These are phyloP conservation scores for Sceloporus tristichus DNA, from an alignment of 2,113 vertebrate species.

Conservation along the genomic window DNA sequence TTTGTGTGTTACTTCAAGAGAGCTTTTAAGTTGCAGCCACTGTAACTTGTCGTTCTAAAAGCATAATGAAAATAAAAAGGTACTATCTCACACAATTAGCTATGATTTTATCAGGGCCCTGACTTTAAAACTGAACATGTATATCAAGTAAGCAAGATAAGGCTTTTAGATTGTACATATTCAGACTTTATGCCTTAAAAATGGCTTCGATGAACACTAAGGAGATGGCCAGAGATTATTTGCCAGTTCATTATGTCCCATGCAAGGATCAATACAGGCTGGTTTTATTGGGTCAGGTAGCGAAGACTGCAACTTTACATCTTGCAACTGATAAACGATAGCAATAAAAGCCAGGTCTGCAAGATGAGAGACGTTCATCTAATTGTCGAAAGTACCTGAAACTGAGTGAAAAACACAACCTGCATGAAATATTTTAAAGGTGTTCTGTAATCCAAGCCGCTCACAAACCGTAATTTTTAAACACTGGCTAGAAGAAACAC, in stretches of 20 bases:
- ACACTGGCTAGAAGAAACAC: background rate
- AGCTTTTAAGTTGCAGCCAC: conserved; percentile 52
- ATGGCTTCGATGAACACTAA: conserved; percentile 54
- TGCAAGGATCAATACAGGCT: conserved; percentile 75
- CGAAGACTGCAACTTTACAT: conserved; percentile 71
- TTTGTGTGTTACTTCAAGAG: conserved; percentile 57
- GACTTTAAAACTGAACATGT: conserved; percentile 78
- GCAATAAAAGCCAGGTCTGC: conserved; percentile 71
- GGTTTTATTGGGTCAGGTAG: conserved; percentile 67
- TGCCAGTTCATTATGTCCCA: conserved; percentile 67
- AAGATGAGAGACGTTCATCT: conserved; percentile 65
- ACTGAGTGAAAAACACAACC: conserved; percentile 42
- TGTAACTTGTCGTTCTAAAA: conserved; percentile 61
- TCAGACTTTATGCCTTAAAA: conserved; percentile 79
- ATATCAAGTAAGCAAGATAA: conserved; percentile 88
- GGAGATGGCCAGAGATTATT: conserved; percentile 69
- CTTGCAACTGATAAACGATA: conserved; percentile 68
- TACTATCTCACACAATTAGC: conserved; percentile 87
- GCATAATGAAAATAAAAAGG: conserved; percentile 78
- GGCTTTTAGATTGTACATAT: conserved; percentile 70
- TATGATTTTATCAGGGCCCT: conserved; percentile 85
- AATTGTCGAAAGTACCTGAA: conserved; percentile 63
- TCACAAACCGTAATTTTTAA: conserved; percentile 16
- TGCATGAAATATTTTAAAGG: conserved; percentile 52
- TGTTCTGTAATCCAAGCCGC: background rate